These are phyloP conservation scores for Ceyx cyanopectus DNA, from an alignment of 2,113 vertebrate species.

Conservation along the genomic window DNA sequence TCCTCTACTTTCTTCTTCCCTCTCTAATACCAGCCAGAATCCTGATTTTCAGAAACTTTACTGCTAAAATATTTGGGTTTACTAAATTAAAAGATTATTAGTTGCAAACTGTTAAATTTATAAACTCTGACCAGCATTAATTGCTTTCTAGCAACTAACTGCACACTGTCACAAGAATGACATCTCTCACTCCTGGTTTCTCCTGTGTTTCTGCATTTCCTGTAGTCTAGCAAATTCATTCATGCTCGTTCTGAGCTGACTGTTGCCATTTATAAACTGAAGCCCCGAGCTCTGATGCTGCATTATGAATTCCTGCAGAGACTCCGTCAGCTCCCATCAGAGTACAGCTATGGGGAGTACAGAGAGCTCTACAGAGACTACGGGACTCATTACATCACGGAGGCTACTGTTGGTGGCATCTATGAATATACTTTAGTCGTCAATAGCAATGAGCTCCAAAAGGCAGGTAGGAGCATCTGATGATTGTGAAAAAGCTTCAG, in stretches of 20 bases:
- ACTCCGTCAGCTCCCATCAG: constrained; percentile 80
- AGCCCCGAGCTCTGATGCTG: constrained; percentile 83
- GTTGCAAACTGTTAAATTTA: not conserved
- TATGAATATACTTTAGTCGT: constrained; percentile 87
- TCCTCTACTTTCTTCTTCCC: not conserved
- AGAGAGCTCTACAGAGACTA: constrained; percentile 88
- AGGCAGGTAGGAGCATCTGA: constrained; percentile 57
- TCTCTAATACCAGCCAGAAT: not conserved
- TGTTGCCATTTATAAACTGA: constrained; percentile 85
- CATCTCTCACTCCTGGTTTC: not conserved
- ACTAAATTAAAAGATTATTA: not conserved
- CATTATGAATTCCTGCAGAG: constrained; percentile 87
- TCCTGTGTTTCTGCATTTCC: constrained; percentile 12
- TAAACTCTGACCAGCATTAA: not conserved
- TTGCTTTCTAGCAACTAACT: not conserved
- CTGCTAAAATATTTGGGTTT: not conserved
- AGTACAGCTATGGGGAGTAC: constrained; percentile 90
- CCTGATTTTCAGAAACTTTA: not conserved
- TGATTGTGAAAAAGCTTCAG: not conserved
- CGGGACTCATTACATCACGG: constrained; percentile 89
- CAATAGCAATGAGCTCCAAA: constrained; percentile 76
- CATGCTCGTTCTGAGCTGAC: constrained; percentile 81
- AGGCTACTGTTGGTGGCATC: constrained; percentile 86
- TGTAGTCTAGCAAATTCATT: constrained; percentile 84
- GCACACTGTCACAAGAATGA: accelerated